These are phyloP conservation scores for Miichthys miiuy DNA, from an alignment of 2,797 vertebrate species.

Conservation along the genomic window DNA sequence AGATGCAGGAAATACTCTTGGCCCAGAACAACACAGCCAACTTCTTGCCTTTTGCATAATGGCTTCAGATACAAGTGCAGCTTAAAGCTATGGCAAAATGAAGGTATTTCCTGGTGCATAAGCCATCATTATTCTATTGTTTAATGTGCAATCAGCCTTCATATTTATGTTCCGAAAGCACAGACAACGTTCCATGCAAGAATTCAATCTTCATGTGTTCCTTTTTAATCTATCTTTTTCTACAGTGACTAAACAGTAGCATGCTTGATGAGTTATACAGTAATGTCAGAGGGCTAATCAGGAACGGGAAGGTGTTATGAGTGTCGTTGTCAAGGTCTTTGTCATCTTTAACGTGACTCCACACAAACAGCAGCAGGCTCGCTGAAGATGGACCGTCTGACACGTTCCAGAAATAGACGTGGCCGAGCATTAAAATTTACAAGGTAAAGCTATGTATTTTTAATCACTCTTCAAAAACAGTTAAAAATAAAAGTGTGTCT, in stretches of 20 bases:
- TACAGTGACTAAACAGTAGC: slow-evolving; percentile 22
- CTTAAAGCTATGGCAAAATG: slow-evolving; percentile 2
- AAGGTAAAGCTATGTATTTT: slow-evolving; percentile 45
- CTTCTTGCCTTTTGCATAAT: slow-evolving; percentile 56
- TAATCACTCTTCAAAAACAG: slow-evolving; percentile 27
- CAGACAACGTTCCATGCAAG: neutral
- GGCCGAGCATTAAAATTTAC: slow-evolving; percentile 53
- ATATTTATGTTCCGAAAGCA: neutral
- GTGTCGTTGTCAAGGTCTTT: slow-evolving; percentile 68
- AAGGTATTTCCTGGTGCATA: neutral
- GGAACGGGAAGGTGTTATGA: slow-evolving; percentile 45
- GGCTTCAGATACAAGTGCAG: slow-evolving; percentile 32
- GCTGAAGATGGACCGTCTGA: slow-evolving; percentile 31
- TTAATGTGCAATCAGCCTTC: slow-evolving; percentile 1
- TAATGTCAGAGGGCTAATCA: slow-evolving; percentile 39
- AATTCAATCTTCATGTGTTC: slow-evolving; percentile 1
- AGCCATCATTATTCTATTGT: slow-evolving; percentile 9
- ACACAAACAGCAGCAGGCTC: slow-evolving; percentile 46
- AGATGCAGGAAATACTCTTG: slow-evolving; percentile 83
- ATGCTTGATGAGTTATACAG: slow-evolving; percentile 24
- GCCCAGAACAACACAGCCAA: slow-evolving; percentile 74
- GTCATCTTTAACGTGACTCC: slow-evolving; percentile 66
- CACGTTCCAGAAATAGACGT: slow-evolving; percentile 62
- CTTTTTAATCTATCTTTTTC: slow-evolving; percentile 15
- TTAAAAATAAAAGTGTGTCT: slow-evolving; percentile 29